A percentile compares a stretch with the other conserved stretches of the same genome.
Evolutionary conservation across 1,140 invertebrate species (phyloP).

Genomic region (Conus betulinus): DNA sequence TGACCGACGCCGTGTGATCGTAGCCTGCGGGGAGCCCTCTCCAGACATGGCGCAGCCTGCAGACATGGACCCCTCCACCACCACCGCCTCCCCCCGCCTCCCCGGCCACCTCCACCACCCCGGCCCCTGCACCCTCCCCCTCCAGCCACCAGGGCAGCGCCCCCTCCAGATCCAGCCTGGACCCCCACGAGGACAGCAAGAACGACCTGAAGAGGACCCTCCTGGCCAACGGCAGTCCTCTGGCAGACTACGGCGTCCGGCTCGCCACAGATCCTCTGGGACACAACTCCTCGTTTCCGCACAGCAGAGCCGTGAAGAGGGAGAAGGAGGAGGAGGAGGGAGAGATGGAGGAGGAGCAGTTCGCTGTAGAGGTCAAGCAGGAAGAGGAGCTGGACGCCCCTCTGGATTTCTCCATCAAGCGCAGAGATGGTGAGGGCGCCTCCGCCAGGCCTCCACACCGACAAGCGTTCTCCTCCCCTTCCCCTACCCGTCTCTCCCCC

Average conservation of each 20-base stretch:
- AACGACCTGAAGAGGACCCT: background rate
- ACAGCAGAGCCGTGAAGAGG: background rate
- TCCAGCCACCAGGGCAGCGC: background rate
- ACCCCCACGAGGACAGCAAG: background rate
- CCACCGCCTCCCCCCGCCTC: background rate
- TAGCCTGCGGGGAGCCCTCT: background rate
- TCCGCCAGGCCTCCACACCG: slow-evolving; percentile 18
- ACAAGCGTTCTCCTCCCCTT: background rate
- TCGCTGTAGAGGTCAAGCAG: background rate
- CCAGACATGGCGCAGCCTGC: background rate
- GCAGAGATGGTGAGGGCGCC: slow-evolving; percentile 6
- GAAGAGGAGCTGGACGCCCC: slow-evolving; percentile 47
- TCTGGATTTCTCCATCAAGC: slow-evolving; percentile 57
- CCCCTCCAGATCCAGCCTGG: background rate
- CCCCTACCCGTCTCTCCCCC: background rate
- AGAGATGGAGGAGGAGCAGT: background rate
- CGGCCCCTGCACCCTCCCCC: background rate
- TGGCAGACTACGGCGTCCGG: background rate
- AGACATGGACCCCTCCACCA: background rate
- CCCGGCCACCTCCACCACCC: background rate
- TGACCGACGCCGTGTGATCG: background rate
- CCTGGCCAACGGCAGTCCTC: background rate
- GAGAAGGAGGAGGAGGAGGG: too few species aligned
- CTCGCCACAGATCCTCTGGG: background rate
- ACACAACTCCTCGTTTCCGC: background rate